Base-by-base conservation (phyloP, 2,888 invertebrate genomes). In the Archips xylosteana region DNA sequence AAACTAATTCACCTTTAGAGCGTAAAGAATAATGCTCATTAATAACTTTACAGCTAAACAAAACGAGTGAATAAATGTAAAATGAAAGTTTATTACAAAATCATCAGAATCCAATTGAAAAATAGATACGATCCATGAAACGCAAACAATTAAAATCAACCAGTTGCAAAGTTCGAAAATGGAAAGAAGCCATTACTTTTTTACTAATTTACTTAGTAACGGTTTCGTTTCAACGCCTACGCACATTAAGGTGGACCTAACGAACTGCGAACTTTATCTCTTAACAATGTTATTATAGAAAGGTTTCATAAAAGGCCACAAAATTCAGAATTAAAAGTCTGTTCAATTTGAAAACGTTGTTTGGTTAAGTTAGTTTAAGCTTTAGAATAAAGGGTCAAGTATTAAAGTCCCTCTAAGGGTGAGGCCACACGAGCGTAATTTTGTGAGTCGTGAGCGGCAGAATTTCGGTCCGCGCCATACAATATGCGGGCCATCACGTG, bases 211-310 rank as follows among this genome's bases (percentile, higher is more conserved):
- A 36, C 10, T 60, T 65, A 65, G 23, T 45, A 45, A 64, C 36
- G 60, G 36, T 60, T 36, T 34, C 34, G 13, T 49, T 64, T 64
- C 64, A 49, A 60, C 60, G 36, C 49, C 64, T 3, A 34, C 64
- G 64, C 64, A 36, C 36, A 60, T 64, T 64, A 54, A 63, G 57
- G 59, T 36, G 42, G 15, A 34, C 36, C 57, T 71, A 71, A 71
- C 64, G 70, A 71, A 59, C 70, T 64, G 47, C 23, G 49, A 65
- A 70, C 32, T 64, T 70, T 64, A 47, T 13, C 70, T 71, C 49
- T 23, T 71, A 70, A 70, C 64, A 59, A 71, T 59, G 57, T 71
- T 71, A 49, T 49, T 10, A 65, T 45, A 8, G 36, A 60, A 60
- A 36, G 36, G 36, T 65, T 71, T 47, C 15, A 36, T n/a, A 45